phyloP scores from a whole-genome alignment of 2,113 vertebrate genomes.

The Istiophorus platypterus region DNA sequence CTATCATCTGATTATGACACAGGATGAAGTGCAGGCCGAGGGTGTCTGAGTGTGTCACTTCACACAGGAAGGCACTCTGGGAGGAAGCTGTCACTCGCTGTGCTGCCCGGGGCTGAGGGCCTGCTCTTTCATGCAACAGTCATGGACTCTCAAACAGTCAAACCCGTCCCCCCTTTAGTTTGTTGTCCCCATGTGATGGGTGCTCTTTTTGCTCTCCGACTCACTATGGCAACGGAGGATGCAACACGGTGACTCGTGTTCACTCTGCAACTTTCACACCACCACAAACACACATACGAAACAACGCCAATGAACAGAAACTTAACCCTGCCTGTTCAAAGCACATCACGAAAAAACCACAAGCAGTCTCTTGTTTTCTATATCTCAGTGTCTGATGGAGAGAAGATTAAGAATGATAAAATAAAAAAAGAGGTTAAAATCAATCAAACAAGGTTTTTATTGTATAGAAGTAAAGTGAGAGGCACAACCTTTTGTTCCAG shows the following conservation, averaged over 20 bases:
- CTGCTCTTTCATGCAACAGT: not conserved
- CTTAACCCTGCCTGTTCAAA: not conserved
- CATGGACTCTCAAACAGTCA: slow-evolving; percentile 36
- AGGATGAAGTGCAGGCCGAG: not conserved
- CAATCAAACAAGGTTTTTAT: not conserved
- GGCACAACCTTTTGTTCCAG: not conserved
- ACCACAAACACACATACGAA: not conserved
- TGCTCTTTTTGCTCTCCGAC: slow-evolving; percentile 10
- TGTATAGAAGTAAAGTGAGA: not conserved
- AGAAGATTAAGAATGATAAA: not conserved
- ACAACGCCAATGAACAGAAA: not conserved
- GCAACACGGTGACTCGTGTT: not conserved
- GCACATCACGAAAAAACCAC: not conserved
- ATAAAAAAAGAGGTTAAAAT: not conserved
- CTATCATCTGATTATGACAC: not conserved
- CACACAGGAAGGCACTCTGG: not conserved
- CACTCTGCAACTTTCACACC: not conserved
- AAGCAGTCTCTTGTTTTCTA: not conserved
- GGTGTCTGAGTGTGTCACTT: not conserved
- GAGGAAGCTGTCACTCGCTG: slow-evolving; percentile 13
- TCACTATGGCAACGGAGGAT: slow-evolving; percentile 13
- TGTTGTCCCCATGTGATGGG: not conserved
- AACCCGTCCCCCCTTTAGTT: slow-evolving; percentile 4
- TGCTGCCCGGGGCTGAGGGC: not conserved
- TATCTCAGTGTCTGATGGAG: not conserved